Evolutionary conservation across 2,113 vertebrate species (phyloP), one percentile per base, ranked within the genome.

Genomic region (Carollia perspicillata): DNA sequence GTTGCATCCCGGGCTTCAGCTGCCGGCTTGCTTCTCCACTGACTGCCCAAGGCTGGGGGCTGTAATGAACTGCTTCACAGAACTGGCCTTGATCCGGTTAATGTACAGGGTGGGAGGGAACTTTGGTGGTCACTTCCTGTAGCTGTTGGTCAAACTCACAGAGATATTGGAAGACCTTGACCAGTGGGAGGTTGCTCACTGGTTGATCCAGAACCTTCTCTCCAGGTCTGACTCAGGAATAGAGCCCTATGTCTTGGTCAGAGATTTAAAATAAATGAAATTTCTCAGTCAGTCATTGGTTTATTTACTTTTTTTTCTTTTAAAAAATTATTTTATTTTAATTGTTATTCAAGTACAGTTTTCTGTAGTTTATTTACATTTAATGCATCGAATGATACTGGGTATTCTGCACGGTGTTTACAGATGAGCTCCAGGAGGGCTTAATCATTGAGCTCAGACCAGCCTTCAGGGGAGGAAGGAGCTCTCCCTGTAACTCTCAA

Each of bases 251-350:
- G 35, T 33, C 30, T 20, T 69, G 22, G 9, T 88, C 35, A 93
- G 33, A 90, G 20, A 93, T 40, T 87, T 58, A 90, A 40, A n/a
- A 80, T 87, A 86, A 87, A 84, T 47, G 51, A 93, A 90, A 83
- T 11, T 40, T 55, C 14, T 69, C 28, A 78, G 35, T 83, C 2
- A 80, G 5, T 49, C 47, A 58, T 35, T 71, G 30, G 85, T 40
- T 66, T 68, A 4, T 47, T 75, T 58, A 58, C 33, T 66, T 66
- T n/a, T n/a, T n/a, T n/a, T n/a, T n/a, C n/a, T n/a, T n/a, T n/a
- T n/a, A n/a, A n/a, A n/a, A n/a, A n/a, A n/a, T n/a, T n/a, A n/a
- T n/a, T n/a, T n/a, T n/a, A n/a, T n/a, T n/a, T n/a, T n/a, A n/a
- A n/a, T n/a, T n/a, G n/a, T n/a, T n/a, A n/a, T n/a, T n/a, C n/a